Evolutionary conservation across 2,888 invertebrate species (phyloP).

Genomic region (Branchipolynoe longqiensis): DNA sequence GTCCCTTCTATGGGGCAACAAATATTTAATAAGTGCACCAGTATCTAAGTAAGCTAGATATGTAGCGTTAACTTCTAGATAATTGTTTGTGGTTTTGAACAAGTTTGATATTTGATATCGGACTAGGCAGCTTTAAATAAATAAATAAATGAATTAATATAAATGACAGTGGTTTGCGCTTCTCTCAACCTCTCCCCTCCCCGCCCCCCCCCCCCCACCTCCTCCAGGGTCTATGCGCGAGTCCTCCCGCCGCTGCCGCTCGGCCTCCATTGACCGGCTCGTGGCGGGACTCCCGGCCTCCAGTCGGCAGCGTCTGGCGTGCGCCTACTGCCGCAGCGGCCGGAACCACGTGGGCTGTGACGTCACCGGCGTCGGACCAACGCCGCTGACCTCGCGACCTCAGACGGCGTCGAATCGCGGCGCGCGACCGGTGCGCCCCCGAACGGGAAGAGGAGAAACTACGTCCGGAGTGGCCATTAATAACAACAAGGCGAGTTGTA

Average conservation of each 20-base stretch:
- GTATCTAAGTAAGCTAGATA: too few relatives aligned
- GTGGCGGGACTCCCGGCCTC: background rate
- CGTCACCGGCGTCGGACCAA: background rate
- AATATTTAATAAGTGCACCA: too few relatives aligned
- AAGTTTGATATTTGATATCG: too few relatives aligned
- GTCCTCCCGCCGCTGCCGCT: constrained; percentile 7
- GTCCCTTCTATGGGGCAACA: too few relatives aligned
- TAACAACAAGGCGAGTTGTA: background rate
- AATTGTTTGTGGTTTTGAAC: background rate
- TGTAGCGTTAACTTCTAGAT: background rate
- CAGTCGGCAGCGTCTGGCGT: constrained; percentile 37
- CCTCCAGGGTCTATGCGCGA: constrained; percentile 46
- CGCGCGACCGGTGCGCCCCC: background rate
- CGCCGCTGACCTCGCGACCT: constrained; percentile 27
- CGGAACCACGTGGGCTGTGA: background rate
- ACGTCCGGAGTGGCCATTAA: too few relatives aligned
- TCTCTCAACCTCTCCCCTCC: too few relatives aligned
- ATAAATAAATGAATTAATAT: background rate
- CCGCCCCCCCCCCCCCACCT: too few relatives aligned
- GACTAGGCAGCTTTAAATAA: background rate
- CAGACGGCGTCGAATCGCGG: constrained; percentile 1
- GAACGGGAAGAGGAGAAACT: background rate
- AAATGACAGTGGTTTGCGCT: background rate
- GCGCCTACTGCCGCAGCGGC: constrained; percentile 10
- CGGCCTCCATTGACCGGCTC: constrained; percentile 40